Percentiles rank a stretch among this genome's conserved stretches.
phyloP scores from a whole-genome alignment of 2,797 vertebrate species.

The Diceros bicornis region DNA sequence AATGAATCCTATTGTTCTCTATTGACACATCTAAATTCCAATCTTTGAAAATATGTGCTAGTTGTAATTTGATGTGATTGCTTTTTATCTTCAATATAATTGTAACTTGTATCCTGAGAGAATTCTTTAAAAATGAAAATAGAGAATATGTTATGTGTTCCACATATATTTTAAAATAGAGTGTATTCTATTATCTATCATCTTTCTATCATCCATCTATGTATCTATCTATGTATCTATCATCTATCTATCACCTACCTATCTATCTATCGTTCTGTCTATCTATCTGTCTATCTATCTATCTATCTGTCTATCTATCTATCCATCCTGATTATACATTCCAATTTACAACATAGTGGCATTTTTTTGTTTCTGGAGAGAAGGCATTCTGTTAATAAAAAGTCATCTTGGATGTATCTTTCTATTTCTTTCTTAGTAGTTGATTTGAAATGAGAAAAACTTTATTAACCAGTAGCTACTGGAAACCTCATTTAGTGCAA shows the following conservation, averaged over 20 bases:
- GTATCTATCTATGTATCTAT: background rate
- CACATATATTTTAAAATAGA: background rate
- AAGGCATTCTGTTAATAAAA: background rate
- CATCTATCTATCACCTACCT: background rate
- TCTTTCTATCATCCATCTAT: background rate
- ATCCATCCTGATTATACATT: background rate
- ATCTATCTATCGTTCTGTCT: background rate
- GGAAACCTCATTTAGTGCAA: constrained; percentile 24
- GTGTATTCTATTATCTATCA: too few relatives aligned
- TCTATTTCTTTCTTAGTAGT: background rate
- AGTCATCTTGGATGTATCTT: background rate
- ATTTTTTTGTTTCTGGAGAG: background rate
- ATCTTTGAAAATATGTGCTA: background rate
- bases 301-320: background rate
- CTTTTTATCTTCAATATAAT: background rate
- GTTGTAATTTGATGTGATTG: background rate
- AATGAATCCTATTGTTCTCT: background rate
- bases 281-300: background rate
- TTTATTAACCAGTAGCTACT: background rate
- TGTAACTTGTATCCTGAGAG: background rate
- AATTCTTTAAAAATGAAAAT: background rate
- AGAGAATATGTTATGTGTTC: background rate
- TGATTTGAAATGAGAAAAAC: background rate
- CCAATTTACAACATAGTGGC: background rate
- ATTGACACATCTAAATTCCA: background rate